These are phyloP conservation scores for Portevinia maculata DNA, from an alignment of 2,888 invertebrate genomes.

Conservation along the genomic window DNA sequence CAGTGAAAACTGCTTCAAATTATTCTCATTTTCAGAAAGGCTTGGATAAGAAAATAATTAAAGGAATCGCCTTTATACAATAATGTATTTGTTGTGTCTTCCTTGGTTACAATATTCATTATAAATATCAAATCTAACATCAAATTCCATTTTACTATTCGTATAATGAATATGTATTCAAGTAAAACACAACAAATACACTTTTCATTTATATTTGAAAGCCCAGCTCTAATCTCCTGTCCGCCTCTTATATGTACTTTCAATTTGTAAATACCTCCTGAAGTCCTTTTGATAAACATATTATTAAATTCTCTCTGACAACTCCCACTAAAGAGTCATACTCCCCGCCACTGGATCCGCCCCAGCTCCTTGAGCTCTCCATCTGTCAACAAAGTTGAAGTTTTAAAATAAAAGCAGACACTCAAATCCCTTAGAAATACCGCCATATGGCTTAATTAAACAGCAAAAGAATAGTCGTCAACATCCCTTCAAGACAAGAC, in stretches of 20 bases:
- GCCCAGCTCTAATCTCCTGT: conserved; percentile 15
- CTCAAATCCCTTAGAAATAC: conserved; percentile 35
- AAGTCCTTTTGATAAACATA: conserved; percentile 68
- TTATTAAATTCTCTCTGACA: conserved; percentile 67
- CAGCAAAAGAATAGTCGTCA: conserved; percentile 37
- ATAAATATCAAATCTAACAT: too few relatives aligned
- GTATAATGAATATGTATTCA: conserved; percentile 8
- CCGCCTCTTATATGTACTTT: conserved; percentile 29
- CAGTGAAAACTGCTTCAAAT: too few relatives aligned
- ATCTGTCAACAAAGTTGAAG: conserved; percentile 39
- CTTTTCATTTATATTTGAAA: conserved; percentile 58
- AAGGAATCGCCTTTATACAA: too few relatives aligned
- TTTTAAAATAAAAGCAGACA: conserved; percentile 60
- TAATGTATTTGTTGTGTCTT: too few relatives aligned
- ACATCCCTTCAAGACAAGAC: conserved; percentile 13
- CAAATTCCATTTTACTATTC: too few relatives aligned
- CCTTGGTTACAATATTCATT: too few relatives aligned
- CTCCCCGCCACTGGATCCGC: neutral
- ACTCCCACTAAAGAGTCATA: conserved; percentile 24
- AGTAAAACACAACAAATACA: conserved; percentile 26
- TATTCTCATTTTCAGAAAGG: too few relatives aligned
- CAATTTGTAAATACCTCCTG: conserved; percentile 36
- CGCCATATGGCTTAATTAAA: conserved; percentile 41
- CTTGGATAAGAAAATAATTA: too few relatives aligned
- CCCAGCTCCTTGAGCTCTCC: neutral